These are phyloP conservation scores for Pheosia tremula DNA, from an alignment of 2,888 invertebrate genomes.

Conservation along the genomic window DNA sequence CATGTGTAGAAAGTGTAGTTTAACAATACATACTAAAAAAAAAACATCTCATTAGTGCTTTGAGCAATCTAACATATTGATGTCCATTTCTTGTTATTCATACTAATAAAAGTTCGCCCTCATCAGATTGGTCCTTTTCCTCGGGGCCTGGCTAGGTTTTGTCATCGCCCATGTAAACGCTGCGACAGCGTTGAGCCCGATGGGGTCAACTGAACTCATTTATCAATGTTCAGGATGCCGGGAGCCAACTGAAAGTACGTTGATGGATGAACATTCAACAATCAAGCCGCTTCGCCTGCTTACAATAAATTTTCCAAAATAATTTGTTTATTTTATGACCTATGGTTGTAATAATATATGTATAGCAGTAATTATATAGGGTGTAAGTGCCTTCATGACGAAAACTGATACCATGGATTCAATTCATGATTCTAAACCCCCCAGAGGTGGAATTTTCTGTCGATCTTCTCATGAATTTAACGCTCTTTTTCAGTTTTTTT, in stretches of 20 bases:
- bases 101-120: background rate
- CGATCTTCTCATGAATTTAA: no score
- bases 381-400: no score
- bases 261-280: conserved; percentile 29
- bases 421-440: no score
- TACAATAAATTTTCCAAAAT: conserved; percentile 14
- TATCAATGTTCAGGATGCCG: conserved; percentile 29
- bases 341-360: no score
- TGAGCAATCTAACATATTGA: no score
- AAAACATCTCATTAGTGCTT: no score
- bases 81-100: background rate
- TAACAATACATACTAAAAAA: no score
- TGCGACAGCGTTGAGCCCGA: conserved; percentile 16
- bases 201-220: conserved; percentile 28
- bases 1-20: no score
- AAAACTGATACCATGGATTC: no score
- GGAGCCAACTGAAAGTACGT: conserved; percentile 14
- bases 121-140: background rate
- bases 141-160: conserved; percentile 2
- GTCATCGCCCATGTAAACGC: conserved; percentile 21
- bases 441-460: no score
- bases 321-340: conserved; percentile 2
- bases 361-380: no score
- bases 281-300: conserved; percentile 20
- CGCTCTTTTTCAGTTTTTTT: no score